phyloP scores from a whole-genome alignment of 2,888 invertebrate species.

The Acleris laterana region DNA sequence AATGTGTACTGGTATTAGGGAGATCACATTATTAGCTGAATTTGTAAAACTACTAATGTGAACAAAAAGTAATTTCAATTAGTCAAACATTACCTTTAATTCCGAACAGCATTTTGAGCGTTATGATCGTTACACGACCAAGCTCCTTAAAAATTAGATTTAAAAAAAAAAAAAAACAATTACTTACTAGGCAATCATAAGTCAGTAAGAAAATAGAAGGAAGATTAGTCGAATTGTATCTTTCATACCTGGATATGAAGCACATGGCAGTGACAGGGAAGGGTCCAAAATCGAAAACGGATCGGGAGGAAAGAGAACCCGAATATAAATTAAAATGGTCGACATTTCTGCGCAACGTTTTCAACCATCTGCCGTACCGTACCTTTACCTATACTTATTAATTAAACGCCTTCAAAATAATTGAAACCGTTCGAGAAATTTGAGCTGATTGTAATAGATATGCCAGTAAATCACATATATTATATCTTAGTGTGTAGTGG shows the following conservation, averaged over 20 bases:
- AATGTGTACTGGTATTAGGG: too few species aligned
- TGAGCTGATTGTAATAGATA: too few species aligned
- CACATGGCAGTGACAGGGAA: constrained; percentile 47
- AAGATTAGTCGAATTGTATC: constrained; percentile 43
- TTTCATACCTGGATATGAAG: constrained; percentile 45
- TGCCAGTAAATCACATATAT: too few species aligned
- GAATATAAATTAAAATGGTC: constrained; percentile 31
- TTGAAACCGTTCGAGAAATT: background rate
- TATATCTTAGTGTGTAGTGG: too few species aligned
- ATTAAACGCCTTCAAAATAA: background rate
- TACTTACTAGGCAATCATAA: background rate
- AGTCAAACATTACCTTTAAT: too few species aligned
- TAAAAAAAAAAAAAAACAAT: too few species aligned
- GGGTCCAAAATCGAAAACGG: constrained; percentile 1
- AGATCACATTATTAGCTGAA: too few species aligned
- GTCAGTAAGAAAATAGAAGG: background rate
- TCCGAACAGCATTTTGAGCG: too few species aligned
- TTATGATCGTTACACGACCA: too few species aligned
- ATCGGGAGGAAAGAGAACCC: constrained; percentile 3
- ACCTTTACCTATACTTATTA: constrained; percentile 8
- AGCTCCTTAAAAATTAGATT: too few species aligned
- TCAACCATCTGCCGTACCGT: constrained; percentile 2
- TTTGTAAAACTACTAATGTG: too few species aligned
- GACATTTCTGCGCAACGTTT: constrained; percentile 7
- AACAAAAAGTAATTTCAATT: too few species aligned